phyloP scores from a whole-genome alignment of 2,888 invertebrate species.

The Rotaria magnacalcarata region DNA sequence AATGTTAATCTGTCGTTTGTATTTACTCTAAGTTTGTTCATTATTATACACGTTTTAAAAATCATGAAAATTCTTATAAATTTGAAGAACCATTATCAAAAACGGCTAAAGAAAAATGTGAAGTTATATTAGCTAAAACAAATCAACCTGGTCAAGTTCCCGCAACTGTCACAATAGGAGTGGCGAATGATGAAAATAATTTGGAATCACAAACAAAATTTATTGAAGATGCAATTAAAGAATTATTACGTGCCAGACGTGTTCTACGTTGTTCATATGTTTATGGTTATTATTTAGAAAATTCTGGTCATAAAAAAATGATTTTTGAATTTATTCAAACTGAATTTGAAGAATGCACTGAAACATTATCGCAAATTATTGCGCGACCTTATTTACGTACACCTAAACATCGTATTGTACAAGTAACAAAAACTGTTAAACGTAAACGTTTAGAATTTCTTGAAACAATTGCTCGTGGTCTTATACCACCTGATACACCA shows the following conservation, averaged over 20 bases:
- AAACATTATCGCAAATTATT: conserved; percentile 68
- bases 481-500: conserved; percentile 64
- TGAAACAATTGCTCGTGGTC: conserved; percentile 64
- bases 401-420: conserved; percentile 66
- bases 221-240: conserved; percentile 67
- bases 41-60: conserved; percentile 67
- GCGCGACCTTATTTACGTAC: conserved; percentile 66
- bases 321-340: conserved; percentile 71
- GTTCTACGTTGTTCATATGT: conserved; percentile 69
- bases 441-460: conserved; percentile 67
- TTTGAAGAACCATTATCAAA: conserved; percentile 66
- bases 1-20: background rate
- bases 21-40: conserved; percentile 62
- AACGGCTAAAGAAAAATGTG: conserved; percentile 64
- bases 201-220: conserved; percentile 55
- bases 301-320: conserved; percentile 66
- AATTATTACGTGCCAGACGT: conserved; percentile 66
- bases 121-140: conserved; percentile 33
- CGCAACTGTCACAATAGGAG: too few species aligned
- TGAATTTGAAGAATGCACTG: conserved; percentile 68
- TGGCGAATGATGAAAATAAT: background rate
- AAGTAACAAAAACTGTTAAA: conserved; percentile 65
- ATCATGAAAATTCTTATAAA: conserved; percentile 67
- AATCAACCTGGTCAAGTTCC: background rate
- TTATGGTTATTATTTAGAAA: conserved; percentile 69